A percentile compares a stretch with the other conserved stretches of the same genome.
Evolutionary conservation across 1,140 invertebrate genomes (phyloP).

Genomic region (Polypedilum pembai): DNA sequence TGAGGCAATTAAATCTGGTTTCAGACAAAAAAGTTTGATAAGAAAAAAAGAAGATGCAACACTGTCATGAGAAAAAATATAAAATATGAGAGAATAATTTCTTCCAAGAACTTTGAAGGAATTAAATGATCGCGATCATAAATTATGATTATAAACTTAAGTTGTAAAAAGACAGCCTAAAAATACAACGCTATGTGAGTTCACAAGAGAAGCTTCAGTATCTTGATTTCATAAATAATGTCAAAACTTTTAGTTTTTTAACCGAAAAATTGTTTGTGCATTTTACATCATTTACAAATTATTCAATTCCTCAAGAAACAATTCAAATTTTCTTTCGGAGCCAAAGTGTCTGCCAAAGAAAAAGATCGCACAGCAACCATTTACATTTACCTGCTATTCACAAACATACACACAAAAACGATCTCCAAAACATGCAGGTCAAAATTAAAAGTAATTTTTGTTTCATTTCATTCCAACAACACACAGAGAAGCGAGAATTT

Average conservation of each 20-base stretch:
- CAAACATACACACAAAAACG: background rate
- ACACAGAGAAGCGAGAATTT: background rate
- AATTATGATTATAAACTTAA: constrained; percentile 14
- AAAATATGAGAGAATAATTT: background rate
- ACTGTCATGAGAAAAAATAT: too few species aligned
- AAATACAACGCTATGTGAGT: constrained; percentile 11
- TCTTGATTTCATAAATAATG: background rate
- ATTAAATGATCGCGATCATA: constrained; percentile 15
- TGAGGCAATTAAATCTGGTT: too few species aligned
- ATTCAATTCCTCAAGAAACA: background rate
- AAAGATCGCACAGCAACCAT: constrained; percentile 1
- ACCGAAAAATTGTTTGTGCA: background rate
- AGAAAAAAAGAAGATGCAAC: too few species aligned
- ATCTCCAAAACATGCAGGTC: constrained; percentile 1
- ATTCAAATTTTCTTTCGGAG: background rate
- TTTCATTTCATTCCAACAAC: background rate
- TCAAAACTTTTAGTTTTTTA: background rate
- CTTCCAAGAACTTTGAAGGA: background rate
- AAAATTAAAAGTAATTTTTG: background rate
- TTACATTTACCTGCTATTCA: constrained; percentile 6
- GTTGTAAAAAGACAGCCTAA: background rate
- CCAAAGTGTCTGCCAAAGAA: background rate
- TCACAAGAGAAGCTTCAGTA: background rate
- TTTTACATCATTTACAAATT: background rate
- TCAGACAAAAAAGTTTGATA: too few species aligned